Evolutionary conservation across 2,113 vertebrate species (phyloP).

Genomic region (Semnornis frantzii): DNA sequence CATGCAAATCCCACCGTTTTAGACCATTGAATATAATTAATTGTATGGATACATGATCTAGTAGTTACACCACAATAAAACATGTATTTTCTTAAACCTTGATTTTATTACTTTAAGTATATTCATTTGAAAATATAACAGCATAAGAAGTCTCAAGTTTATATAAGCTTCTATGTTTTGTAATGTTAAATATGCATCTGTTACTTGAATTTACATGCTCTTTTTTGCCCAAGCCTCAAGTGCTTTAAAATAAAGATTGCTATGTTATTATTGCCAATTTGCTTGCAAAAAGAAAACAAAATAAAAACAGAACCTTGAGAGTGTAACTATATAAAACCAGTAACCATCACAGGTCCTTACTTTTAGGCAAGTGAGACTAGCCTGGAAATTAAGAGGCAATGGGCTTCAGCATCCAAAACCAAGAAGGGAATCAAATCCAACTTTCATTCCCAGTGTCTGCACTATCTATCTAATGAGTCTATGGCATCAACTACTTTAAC

Average conservation of each 20-base stretch:
- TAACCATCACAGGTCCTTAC: neutral
- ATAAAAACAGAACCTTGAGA: neutral
- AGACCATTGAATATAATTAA: neutral
- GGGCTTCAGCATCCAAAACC: neutral
- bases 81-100: neutral
- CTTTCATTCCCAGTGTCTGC: neutral
- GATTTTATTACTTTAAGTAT: neutral
- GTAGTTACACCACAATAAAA: neutral
- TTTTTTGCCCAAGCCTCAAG: neutral
- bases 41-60: neutral
- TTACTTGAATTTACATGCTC: neutral
- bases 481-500: neutral
- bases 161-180: neutral
- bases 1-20: neutral
- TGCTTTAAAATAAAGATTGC: neutral
- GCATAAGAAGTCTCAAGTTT: neutral
- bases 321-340: neutral
- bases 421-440: neutral
- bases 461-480: neutral
- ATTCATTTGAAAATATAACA: neutral
- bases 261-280: neutral
- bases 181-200: neutral
- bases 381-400: neutral
- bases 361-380: neutral
- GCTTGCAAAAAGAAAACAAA: neutral